Evolutionary conservation across 2,113 vertebrate genomes (phyloP).

Genomic region (Burhinus oedicnemus): DNA sequence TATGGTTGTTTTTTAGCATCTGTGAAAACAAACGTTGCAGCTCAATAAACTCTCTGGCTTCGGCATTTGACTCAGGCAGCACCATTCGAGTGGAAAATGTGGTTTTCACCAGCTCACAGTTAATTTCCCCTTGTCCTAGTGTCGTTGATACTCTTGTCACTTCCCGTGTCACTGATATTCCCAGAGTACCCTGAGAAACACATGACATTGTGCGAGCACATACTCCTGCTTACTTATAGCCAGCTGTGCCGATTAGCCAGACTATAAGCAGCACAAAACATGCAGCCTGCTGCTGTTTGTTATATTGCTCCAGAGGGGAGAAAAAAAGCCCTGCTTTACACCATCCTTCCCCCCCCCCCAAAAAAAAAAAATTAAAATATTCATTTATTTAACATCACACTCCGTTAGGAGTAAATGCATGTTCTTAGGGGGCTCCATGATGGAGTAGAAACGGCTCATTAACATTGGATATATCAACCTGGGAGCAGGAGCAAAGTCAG

Average conservation of each 20-base stretch:
- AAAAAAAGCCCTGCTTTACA: background rate
- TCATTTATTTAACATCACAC: constrained; percentile 39
- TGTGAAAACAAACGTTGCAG: background rate
- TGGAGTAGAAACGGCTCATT: constrained; percentile 49
- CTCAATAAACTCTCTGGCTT: background rate
- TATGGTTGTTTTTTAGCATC: background rate
- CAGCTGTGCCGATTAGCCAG: background rate
- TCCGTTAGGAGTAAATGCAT: constrained; percentile 33
- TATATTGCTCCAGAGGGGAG: background rate
- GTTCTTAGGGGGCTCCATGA: constrained; percentile 14
- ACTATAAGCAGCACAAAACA: background rate
- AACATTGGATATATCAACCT: constrained; percentile 48
- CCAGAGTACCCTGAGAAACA: background rate
- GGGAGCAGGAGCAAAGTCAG: constrained; percentile 9
- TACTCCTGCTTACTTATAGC: background rate
- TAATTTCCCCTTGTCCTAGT: background rate
- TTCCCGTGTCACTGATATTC: background rate
- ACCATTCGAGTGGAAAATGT: background rate
- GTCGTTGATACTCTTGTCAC: background rate
- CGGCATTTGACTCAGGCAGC: background rate
- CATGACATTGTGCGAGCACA: background rate
- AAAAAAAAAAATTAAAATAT: background rate
- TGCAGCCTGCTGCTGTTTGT: background rate
- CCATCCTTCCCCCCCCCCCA: background rate
- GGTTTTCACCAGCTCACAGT: background rate